These are phyloP conservation scores for Baronia brevicornis DNA, from an alignment of 2,888 invertebrate genomes.

Conservation along the genomic window DNA sequence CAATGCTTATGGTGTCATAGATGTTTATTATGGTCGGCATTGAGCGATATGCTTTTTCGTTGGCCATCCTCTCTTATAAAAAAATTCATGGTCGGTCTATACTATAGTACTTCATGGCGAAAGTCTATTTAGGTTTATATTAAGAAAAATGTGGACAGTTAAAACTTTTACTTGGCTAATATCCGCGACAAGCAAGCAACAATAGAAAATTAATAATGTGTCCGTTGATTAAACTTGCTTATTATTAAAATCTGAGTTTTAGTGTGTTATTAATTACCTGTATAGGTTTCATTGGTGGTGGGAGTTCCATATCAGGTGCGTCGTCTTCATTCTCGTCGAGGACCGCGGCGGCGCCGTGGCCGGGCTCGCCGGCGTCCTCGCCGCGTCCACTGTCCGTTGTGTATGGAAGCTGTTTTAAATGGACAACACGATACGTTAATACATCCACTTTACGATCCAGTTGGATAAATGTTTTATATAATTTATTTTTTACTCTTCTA, in stretches of 20 bases:
- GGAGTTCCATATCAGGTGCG: conserved; percentile 84
- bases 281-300: conserved; percentile 97
- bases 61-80: too few relatives aligned
- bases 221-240: not conserved
- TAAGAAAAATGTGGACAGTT: too few relatives aligned
- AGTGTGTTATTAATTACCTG: conserved; percentile 69
- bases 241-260: conserved; percentile 1
- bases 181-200: not conserved
- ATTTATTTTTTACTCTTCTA: not conserved
- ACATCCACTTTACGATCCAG: conserved; percentile 7
- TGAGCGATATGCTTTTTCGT: too few relatives aligned
- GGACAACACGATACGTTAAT: conserved; percentile 1
- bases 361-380: conserved; percentile 28
- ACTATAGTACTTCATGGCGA: too few relatives aligned
- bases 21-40: too few relatives aligned
- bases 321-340: conserved; percentile 87
- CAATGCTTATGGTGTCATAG: too few relatives aligned
- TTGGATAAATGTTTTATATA: conserved; percentile 6
- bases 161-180: too few relatives aligned
- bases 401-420: conserved; percentile 49
- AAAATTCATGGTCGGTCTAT: too few relatives aligned
- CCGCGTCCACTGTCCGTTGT: conserved; percentile 40
- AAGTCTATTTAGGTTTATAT: too few relatives aligned
- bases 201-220: not conserved
- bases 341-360: conserved; percentile 37